phyloP scores from a whole-genome alignment of 2,888 invertebrate genomes.

The Cheilosia pagana region DNA sequence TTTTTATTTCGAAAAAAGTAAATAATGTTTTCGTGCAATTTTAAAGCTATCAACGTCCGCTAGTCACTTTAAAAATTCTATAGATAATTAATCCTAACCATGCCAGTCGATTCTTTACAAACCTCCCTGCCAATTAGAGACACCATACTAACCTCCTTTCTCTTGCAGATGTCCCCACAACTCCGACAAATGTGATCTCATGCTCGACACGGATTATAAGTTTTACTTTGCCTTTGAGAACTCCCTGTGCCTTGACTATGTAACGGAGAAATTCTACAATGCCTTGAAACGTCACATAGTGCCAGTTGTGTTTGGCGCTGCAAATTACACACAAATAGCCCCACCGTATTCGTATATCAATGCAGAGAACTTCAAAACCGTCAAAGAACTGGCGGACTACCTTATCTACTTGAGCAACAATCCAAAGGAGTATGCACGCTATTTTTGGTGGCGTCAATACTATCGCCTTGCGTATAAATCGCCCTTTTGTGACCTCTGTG shows the following conservation, averaged over 20 bases:
- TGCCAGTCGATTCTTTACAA: not conserved
- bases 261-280: conserved; percentile 86
- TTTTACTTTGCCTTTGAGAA: conserved; percentile 89
- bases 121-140: not conserved
- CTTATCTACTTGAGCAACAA: conserved; percentile 83
- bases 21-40: too few species aligned
- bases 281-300: conserved; percentile 83
- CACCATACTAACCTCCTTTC: not conserved
- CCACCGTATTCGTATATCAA: conserved; percentile 88
- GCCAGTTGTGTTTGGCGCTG: conserved; percentile 88
- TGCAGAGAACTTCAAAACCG: conserved; percentile 86
- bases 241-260: conserved; percentile 88
- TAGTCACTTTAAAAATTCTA: too few species aligned
- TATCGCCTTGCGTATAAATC: conserved; percentile 82
- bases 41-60: too few species aligned
- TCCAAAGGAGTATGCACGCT: conserved; percentile 86
- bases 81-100: too few species aligned
- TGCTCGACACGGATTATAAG: conserved; percentile 85
- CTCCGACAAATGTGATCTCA: conserved; percentile 81
- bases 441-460: conserved; percentile 87
- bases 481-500: conserved; percentile 81
- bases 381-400: conserved; percentile 85
- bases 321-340: conserved; percentile 85
- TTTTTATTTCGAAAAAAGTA: too few species aligned
- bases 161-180: conserved; percentile 79